Base-by-base conservation (phyloP, 2,113 vertebrate species). In the Recurvirostra avosetta region DNA sequence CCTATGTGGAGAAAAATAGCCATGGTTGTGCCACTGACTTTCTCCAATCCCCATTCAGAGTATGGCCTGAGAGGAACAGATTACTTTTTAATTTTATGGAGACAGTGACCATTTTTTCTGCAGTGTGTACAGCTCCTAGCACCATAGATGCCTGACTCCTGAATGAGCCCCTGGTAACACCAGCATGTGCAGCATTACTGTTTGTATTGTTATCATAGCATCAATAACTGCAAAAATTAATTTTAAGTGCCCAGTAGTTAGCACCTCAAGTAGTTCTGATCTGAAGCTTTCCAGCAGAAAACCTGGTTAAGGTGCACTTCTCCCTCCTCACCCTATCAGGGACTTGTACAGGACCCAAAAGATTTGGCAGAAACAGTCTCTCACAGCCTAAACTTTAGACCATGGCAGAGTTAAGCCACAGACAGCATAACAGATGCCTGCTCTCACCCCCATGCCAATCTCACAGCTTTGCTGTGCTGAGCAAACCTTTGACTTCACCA, bases 391-490 rank as follows among this genome's bases (percentile, higher is more conserved):
- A 36, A 32, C 17, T 41, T 41, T 19, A 72, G 6, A 27, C 36
- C 26, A 19, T 6, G 50, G 17, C 45, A 40, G 36, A 45, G 38
- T 47, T 59, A 59, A 66, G 67, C 34, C 45, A 45, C 9, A 25
- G 34, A 12, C 15, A 21, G 34, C 3, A 2, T 13, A 36, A 16
- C 32, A 59, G 43, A 29, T 0, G 2, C 15, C 52, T 15, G 23
- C 36, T 38, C 8, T 32, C 49, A 27, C 11, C 26, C 19, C 43
- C 2, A 0, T 32, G 14, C 22, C 50, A 11, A 25, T 19, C 29
- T 40, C 45, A 34, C 18, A 14, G 87, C 53, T 58, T 43, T 18
- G 26, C 50, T 11, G 12, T 7, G 59, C 77, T 38, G 45, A 34
- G 62, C 27, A 90, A 23, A 20, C 15, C 27, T 3, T 4, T 9